A percentile compares a stretch with the other conserved stretches of the same genome.
Conservation (phyloP, 2,113 vertebrate species). For the Carassius auratus region DNA sequence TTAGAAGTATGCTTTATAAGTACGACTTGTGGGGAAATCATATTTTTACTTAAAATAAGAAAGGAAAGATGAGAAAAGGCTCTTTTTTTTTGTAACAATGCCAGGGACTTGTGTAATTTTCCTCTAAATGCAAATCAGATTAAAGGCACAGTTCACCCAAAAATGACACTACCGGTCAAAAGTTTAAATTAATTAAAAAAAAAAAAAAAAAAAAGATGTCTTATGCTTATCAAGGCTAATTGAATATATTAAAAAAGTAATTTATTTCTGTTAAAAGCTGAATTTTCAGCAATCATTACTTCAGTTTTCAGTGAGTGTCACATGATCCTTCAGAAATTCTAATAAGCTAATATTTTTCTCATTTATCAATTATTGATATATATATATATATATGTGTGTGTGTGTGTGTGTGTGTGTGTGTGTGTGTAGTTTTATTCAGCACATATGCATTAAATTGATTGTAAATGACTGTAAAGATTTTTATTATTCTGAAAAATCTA, state of each 20-base stretch:
- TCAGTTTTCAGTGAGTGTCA: too few relatives aligned
- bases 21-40: slow-evolving; percentile 65
- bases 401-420: too few relatives aligned
- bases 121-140: slow-evolving; percentile 62
- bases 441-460: too few relatives aligned
- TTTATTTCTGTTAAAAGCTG: too few relatives aligned
- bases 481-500: too few relatives aligned
- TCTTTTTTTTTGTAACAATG: slow-evolving; percentile 24
- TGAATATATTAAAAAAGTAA: neutral
- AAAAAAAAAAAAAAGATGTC: neutral
- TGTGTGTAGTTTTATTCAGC: too few relatives aligned
- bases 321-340: too few relatives aligned
- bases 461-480: too few relatives aligned
- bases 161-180: neutral
- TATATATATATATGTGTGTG: too few relatives aligned
- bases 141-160: neutral
- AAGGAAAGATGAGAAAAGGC: neutral
- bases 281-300: too few relatives aligned
- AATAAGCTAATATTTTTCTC: too few relatives aligned
- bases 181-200: neutral
- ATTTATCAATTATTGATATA: too few relatives aligned
- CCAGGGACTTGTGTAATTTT: slow-evolving; percentile 21
- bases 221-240: neutral
- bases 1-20: slow-evolving; percentile 82
- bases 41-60: slow-evolving; percentile 46